Conservation (phyloP, 2,888 invertebrate genomes). For the Drosophila cognata region DNA sequence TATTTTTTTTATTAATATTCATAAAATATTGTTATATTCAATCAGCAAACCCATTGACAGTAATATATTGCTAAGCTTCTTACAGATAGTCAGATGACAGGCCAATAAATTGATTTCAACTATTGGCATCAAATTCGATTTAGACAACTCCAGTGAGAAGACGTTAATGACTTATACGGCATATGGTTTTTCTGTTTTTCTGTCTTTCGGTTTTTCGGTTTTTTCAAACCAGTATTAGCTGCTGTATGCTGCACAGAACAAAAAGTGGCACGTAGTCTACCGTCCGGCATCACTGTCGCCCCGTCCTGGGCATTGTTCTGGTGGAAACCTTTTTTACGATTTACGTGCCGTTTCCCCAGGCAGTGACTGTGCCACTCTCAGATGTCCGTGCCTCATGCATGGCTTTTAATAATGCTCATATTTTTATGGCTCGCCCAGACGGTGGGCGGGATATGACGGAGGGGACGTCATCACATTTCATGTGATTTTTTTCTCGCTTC, state of each 20-base stretch:
- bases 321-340: conserved; percentile 76
- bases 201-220: neutral
- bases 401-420: conserved; percentile 78
- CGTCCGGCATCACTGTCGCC: conserved; percentile 12
- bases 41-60: neutral
- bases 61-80: neutral
- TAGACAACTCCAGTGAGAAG: conserved; percentile 25
- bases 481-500: conserved; percentile 51
- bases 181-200: neutral
- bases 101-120: neutral
- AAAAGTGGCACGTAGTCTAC: conserved; percentile 40
- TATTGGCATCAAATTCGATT: conserved; percentile 9
- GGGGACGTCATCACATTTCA: conserved; percentile 69
- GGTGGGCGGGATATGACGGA: conserved; percentile 19
- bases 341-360: conserved; percentile 74
- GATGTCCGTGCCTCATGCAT: conserved; percentile 57
- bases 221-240: conserved; percentile 25
- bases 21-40: neutral
- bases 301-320: conserved; percentile 36
- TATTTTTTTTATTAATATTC: neutral
- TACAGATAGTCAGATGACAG: neutral
- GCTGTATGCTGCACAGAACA: conserved; percentile 17
- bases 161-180: conserved; percentile 36
- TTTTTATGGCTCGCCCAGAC: conserved; percentile 68
- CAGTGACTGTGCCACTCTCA: conserved; percentile 40